Conservation (phyloP, 2,113 vertebrate genomes). For the Cnemophilus loriae region DNA sequence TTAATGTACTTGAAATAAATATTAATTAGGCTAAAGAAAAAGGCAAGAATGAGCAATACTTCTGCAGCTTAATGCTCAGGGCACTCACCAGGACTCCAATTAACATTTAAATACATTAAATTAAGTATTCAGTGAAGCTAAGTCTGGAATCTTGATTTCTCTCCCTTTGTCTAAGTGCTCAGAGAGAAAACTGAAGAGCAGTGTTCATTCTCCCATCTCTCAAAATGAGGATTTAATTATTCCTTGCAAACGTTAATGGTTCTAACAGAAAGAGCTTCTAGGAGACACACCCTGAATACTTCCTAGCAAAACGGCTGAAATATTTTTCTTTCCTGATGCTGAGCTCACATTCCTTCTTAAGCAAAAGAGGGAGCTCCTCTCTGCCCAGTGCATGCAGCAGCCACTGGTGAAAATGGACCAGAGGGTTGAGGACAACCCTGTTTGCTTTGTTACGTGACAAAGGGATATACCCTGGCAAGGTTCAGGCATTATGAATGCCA, state of each 20-base stretch:
- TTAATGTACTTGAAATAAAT: constrained; percentile 16
- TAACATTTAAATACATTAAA: constrained; percentile 55
- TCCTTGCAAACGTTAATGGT: not conserved
- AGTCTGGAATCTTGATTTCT: not conserved
- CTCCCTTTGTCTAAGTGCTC: not conserved
- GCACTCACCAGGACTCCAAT: constrained; percentile 35
- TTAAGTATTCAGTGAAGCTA: constrained; percentile 14
- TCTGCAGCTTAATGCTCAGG: not conserved
- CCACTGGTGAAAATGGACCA: not conserved
- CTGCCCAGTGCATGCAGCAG: not conserved
- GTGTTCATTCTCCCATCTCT: not conserved
- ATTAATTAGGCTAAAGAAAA: constrained; percentile 23
- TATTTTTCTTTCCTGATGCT: not conserved
- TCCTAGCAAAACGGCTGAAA: not conserved
- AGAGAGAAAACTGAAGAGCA: constrained; percentile 6
- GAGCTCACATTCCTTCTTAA: not conserved
- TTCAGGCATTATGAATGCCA: not conserved
- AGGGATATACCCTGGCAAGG: not conserved
- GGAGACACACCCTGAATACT: not conserved
- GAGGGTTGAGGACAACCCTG: not conserved
- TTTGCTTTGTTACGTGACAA: not conserved
- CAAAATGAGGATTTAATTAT: constrained; percentile 23
- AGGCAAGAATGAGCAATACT: constrained; percentile 10
- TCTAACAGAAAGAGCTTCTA: not conserved
- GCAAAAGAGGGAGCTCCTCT: not conserved